Evolutionary conservation across 37 sponge, comb jelly and placozoan genomes (phyloP).

Genomic region (Agelas oroides): DNA sequence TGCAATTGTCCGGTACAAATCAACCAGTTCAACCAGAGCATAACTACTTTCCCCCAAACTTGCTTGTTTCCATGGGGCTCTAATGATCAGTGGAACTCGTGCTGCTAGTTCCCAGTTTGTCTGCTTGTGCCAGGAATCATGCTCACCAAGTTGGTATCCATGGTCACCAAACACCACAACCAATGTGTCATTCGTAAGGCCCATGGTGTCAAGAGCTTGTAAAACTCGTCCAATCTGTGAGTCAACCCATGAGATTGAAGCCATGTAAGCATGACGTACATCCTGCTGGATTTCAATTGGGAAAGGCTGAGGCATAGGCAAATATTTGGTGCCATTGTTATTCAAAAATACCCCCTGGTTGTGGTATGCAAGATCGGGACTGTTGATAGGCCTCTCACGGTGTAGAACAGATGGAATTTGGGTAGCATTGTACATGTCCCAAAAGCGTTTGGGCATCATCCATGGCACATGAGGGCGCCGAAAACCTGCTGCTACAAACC

Average conservation of each 20-base stretch:
- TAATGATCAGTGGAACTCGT: slow-evolving; percentile 11
- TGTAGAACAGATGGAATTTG: slow-evolving; percentile 14
- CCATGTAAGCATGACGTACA: slow-evolving; percentile 25
- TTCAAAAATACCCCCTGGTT: slow-evolving; percentile 21
- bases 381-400: neutral
- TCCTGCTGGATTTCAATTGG: slow-evolving; percentile 36
- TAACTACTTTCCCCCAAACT: neutral
- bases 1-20: slow-evolving; percentile 22
- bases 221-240: slow-evolving; percentile 25
- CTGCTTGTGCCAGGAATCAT: slow-evolving; percentile 43
- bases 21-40: slow-evolving; percentile 38
- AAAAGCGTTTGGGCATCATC: slow-evolving; percentile 30
- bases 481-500: slow-evolving; percentile 43
- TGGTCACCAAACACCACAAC: slow-evolving; percentile 38
- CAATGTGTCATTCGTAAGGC: neutral
- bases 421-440: slow-evolving; percentile 29
- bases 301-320: slow-evolving; percentile 23
- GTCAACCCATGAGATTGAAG: slow-evolving; percentile 36
- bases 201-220: neutral
- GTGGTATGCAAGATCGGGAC: slow-evolving; percentile 30
- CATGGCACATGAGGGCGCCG: slow-evolving; percentile 27
- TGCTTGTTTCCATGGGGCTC: slow-evolving; percentile 26
- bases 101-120: slow-evolving; percentile 39
- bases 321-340: slow-evolving; percentile 11
- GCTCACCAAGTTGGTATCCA: slow-evolving; percentile 45